A percentile compares a stretch with the other conserved stretches of the same genome.
Evolutionary conservation across 2,113 vertebrate genomes (phyloP).

Genomic region (Myiozetetes cayanensis): DNA sequence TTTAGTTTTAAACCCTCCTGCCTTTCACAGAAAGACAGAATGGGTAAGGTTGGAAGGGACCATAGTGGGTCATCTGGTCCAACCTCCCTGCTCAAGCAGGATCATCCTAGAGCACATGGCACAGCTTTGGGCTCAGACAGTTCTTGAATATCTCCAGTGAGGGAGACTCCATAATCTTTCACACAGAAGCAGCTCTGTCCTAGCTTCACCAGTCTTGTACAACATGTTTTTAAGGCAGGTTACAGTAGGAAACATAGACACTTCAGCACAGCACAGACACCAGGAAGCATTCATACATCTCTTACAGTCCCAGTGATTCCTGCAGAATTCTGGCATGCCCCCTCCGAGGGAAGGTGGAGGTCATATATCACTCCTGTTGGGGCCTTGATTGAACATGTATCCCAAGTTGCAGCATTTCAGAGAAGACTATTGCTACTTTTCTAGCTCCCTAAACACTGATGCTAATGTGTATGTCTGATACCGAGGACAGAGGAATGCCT

Average conservation of each 20-base stretch:
- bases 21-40: not conserved
- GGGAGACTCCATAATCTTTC: not conserved
- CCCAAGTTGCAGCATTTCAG: not conserved
- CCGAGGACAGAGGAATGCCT: not conserved
- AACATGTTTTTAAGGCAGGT: not conserved
- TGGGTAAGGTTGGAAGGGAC: not conserved
- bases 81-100: not conserved
- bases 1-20: not conserved
- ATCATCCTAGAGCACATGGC: not conserved
- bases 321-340: not conserved
- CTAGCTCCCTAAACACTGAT: not conserved
- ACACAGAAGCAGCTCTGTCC: not conserved
- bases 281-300: not conserved
- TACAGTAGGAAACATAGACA: not conserved
- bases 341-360: not conserved
- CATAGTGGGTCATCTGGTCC: too few relatives aligned
- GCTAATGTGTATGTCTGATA: not conserved
- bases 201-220: not conserved
- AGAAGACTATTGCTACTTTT: not conserved
- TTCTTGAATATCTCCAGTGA: not conserved
- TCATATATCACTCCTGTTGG: not conserved
- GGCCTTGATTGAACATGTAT: accelerated
- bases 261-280: not conserved
- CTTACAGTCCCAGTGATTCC: not conserved
- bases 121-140: not conserved